Base-by-base conservation (phyloP, 2,113 vertebrate genomes). In the Canis aureus region DNA sequence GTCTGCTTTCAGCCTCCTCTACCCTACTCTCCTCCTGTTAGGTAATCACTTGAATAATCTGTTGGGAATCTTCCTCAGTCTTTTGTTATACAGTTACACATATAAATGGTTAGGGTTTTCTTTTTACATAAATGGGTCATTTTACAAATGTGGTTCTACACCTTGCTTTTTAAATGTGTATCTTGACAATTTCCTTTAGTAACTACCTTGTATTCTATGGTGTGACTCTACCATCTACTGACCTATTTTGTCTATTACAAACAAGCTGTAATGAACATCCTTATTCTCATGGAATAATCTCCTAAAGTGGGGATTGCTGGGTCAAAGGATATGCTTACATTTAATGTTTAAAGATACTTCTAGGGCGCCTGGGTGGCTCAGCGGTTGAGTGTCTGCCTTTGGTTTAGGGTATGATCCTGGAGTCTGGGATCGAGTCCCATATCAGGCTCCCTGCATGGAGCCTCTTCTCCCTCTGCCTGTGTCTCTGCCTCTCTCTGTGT, bases 81-180 rank as follows among this genome's bases (percentile, higher is more conserved):
- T 82, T 51, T 35, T 79, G 23, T 43, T 64, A n/a, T 13, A 38
- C 17, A 43, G 23, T 92, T 74, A 89, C 11, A 69, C 15, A 38
- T 62, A 71, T 23, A 89, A 69, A 62, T 23, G 23, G 15, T 53
- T 35, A 57, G 32, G 38, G 27, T 62, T 82, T 85, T 89, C 60
- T 66, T 93, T 89, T 59, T 73, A 86, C 49, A 71, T 79, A 96
- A 97, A 59, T 76, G 53, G 27, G 49, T 87, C 60, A 51, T 62
- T 90, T 94, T 60, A 94, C 73, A 93, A 91, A 85, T 89, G 59
- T 55, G n/a, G 32, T n/a, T 95, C 85, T 92, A 27, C 29, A 88
- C 55, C 51, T 93, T 55, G 55, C 78, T 94, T 95, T 96, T 92
- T 85, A 85, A 81, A 74, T 60, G 29, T 71, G 16, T 64, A 43